Evolutionary conservation across 2,797 vertebrate species (phyloP).

Genomic region (Melanotaenia maccullochi): DNA sequence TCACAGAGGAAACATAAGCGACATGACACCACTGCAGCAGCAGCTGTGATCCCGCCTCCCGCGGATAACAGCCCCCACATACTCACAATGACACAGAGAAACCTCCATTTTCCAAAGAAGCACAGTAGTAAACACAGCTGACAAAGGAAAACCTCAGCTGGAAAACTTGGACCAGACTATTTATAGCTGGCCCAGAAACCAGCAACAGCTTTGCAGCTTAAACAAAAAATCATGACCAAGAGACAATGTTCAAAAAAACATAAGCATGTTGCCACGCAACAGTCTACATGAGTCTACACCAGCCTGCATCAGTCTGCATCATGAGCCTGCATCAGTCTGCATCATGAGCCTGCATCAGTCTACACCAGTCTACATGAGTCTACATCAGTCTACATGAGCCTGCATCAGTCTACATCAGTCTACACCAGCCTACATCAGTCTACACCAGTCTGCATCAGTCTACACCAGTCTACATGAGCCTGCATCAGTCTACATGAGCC

Average conservation of each 20-base stretch:
- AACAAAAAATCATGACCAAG: constrained; percentile 20
- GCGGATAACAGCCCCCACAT: constrained; percentile 36
- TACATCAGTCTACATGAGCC: no score
- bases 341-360: no score
- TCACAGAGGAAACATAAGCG: constrained; percentile 65
- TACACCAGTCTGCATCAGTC: no score
- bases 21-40: constrained; percentile 63
- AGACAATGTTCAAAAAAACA: not conserved
- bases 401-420: no score
- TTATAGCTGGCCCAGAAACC: constrained; percentile 43
- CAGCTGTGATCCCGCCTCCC: constrained; percentile 40
- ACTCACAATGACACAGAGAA: constrained; percentile 48
- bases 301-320: no score
- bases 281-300: no score
- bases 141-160: constrained; percentile 18
- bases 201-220: constrained; percentile 2
- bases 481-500: no score
- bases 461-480: no score
- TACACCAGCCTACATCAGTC: no score
- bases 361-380: no score
- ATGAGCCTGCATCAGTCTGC: no score
- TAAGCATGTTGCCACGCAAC: no score
- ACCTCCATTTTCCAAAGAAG: constrained; percentile 52
- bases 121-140: constrained; percentile 45
- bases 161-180: constrained; percentile 27